phyloP scores from a whole-genome alignment of 2,797 vertebrate species.

The Phylloscopus collybita region DNA sequence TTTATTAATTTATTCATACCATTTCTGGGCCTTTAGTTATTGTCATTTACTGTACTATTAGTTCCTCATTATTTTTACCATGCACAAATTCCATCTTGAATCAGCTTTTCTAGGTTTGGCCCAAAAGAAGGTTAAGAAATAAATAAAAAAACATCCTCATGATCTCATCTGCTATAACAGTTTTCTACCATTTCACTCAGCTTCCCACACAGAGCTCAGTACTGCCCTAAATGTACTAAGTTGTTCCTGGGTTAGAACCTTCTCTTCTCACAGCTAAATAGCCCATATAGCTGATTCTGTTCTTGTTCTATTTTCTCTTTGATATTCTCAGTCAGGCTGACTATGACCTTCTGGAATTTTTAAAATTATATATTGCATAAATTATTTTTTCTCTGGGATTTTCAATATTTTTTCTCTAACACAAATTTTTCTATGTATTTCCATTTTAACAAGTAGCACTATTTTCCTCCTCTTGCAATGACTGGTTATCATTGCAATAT shows the following conservation, averaged over 20 bases:
- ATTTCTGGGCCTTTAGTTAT: background rate
- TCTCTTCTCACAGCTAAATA: slow-evolving; percentile 18
- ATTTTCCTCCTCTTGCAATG: background rate
- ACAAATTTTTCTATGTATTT: background rate
- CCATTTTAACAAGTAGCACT: background rate
- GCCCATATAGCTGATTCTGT: background rate
- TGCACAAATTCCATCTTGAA: background rate
- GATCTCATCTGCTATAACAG: slow-evolving; percentile 11
- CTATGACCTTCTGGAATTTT: background rate
- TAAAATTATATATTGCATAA: background rate
- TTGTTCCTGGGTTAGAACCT: slow-evolving; percentile 4
- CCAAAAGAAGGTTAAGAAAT: background rate
- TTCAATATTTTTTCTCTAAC: background rate
- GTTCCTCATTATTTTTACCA: background rate
- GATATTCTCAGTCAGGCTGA: background rate
- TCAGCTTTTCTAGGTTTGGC: background rate
- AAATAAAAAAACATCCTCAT: background rate
- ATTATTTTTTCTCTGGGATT: background rate
- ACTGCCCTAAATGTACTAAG: slow-evolving; percentile 24
- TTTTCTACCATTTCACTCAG: slow-evolving; percentile 39
- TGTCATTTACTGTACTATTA: rapidly evolving
- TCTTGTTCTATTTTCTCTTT: slow-evolving; percentile 10
- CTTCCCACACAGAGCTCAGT: slow-evolving; percentile 35
- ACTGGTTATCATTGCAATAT: background rate
- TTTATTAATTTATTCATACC: background rate